Conservation (phyloP, 2,113 vertebrate genomes). For the Bombycilla garrulus region DNA sequence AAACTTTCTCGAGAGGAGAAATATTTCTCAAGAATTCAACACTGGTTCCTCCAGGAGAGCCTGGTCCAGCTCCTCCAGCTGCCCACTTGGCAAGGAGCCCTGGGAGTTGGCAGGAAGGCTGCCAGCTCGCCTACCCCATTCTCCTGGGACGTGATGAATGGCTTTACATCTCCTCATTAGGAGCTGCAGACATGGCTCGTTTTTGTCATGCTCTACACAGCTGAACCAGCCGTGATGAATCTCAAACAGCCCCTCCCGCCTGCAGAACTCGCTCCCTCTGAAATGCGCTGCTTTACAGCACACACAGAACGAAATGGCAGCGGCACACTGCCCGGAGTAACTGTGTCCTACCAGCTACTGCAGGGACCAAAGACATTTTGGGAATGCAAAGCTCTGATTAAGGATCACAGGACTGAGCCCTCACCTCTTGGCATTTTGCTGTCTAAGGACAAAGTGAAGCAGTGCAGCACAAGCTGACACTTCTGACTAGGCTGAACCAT, state of each 20-base stretch:
- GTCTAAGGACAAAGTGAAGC: neutral
- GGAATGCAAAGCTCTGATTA: neutral
- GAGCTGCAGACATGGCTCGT: neutral
- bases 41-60: neutral
- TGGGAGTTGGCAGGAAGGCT: neutral
- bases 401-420: neutral
- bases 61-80: constrained; percentile 39
- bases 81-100: constrained; percentile 28
- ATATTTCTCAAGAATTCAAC: neutral
- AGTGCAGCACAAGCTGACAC: neutral
- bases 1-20: neutral
- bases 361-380: neutral
- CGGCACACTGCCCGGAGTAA: neutral
- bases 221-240: constrained; percentile 6
- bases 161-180: constrained; percentile 38
- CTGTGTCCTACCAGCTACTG: neutral
- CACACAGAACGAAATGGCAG: neutral
- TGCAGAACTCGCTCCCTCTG: neutral
- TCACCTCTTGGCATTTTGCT: neutral
- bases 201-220: constrained; percentile 27
- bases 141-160: constrained; percentile 4
- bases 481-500: neutral
- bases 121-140: constrained; percentile 32
- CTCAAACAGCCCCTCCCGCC: constrained; percentile 9
- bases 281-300: neutral